These are phyloP conservation scores for Cotesia typhae DNA, from an alignment of 1,140 invertebrate genomes.

Conservation along the genomic window DNA sequence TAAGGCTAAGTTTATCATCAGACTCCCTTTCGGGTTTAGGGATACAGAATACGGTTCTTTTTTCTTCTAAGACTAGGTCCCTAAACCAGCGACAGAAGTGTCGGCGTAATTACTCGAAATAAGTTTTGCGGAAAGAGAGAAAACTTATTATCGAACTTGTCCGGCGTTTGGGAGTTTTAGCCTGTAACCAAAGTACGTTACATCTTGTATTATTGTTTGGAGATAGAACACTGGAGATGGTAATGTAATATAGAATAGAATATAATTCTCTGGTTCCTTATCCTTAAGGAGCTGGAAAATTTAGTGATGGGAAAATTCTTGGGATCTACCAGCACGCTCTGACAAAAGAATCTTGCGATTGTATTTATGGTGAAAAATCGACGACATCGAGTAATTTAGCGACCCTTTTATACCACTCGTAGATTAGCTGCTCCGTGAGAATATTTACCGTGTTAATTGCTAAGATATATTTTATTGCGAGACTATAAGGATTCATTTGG, in stretches of 20 bases:
- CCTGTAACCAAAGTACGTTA: no score
- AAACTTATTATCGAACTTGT: slow-evolving; percentile 39
- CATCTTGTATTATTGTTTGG: no score
- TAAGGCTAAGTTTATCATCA: slow-evolving; percentile 57
- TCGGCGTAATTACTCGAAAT: slow-evolving; percentile 62
- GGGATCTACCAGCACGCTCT: no score
- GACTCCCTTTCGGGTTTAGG: slow-evolving; percentile 26
- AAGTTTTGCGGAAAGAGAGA: slow-evolving; percentile 53
- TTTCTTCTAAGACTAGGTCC: slow-evolving; percentile 33
- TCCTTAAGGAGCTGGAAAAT: no score
- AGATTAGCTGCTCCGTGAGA: slow-evolving; percentile 62
- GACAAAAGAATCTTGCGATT: slow-evolving; percentile 38
- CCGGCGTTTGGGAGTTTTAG: neutral
- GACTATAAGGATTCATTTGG: slow-evolving; percentile 50
- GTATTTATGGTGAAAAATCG: slow-evolving; percentile 60
- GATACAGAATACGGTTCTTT: neutral
- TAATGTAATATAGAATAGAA: no score
- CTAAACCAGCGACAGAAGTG: slow-evolving; percentile 47
- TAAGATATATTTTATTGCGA: slow-evolving; percentile 63
- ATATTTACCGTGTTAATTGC: slow-evolving; percentile 67
- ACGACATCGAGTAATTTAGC: slow-evolving; percentile 64
- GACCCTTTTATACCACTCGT: slow-evolving; percentile 40
- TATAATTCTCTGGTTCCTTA: no score
- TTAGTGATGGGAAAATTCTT: no score
- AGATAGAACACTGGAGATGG: no score